Evolutionary conservation across 2,113 vertebrate species (phyloP).

Genomic region (Pampusana beccarii): DNA sequence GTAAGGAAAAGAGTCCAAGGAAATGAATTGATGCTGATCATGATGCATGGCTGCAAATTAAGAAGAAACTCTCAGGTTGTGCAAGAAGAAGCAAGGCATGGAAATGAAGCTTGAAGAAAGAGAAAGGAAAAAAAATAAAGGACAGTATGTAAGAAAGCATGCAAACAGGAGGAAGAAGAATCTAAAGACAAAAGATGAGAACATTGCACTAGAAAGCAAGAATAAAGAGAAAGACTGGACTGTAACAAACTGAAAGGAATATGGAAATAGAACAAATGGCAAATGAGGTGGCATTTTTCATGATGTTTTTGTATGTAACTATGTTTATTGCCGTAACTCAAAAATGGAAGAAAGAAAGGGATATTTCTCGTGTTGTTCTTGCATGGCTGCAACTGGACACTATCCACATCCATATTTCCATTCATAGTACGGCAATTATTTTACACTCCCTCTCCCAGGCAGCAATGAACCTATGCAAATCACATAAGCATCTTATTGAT

Average conservation of each 20-base stretch:
- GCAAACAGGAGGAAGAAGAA: not conserved
- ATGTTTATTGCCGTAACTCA: not conserved
- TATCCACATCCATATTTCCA: not conserved
- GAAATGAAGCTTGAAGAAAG: not conserved
- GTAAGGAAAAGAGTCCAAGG: not conserved
- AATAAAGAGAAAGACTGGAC: not conserved
- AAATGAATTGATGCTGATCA: not conserved
- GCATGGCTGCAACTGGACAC: not conserved
- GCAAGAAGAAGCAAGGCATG: not conserved
- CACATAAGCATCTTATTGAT: not conserved
- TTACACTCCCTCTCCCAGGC: not conserved
- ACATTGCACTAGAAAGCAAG: not conserved
- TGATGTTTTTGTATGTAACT: accelerated
- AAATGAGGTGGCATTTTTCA: not conserved
- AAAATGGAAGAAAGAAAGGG: not conserved
- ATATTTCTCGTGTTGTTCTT: not conserved
- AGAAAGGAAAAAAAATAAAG: not conserved
- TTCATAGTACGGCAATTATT: not conserved
- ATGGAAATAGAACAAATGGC: not conserved
- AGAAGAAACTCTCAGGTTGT: not conserved
- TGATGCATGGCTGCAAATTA: not conserved
- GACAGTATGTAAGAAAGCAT: accelerated
- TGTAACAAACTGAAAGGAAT: not conserved
- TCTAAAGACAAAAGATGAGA: not conserved
- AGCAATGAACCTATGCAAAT: not conserved